Conservation (phyloP, 1,140 invertebrate species). For the Charaxes varanes region DNA sequence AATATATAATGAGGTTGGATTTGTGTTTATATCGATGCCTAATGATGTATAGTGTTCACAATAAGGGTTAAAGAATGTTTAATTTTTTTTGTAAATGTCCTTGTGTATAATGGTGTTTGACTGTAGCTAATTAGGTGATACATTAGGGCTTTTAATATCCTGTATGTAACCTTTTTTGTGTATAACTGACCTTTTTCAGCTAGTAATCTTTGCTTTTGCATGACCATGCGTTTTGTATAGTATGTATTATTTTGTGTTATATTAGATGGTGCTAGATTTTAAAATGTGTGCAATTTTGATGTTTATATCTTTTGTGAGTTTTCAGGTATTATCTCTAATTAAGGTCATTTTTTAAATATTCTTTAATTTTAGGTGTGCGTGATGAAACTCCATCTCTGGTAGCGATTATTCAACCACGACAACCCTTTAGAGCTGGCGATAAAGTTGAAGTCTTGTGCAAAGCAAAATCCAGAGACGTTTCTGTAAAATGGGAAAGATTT, state of each 20-base stretch:
- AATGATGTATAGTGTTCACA: no score
- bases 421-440: slow-evolving; percentile 80
- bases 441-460: slow-evolving; percentile 84
- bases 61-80: no score
- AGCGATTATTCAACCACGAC: slow-evolving; percentile 72
- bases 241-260: slow-evolving; percentile 2
- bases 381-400: slow-evolving; percentile 54
- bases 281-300: slow-evolving; percentile 2
- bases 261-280: neutral
- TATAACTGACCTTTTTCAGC: slow-evolving; percentile 8
- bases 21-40: no score
- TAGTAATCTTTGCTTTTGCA: slow-evolving; percentile 18
- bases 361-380: slow-evolving; percentile 52
- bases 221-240: slow-evolving; percentile 11
- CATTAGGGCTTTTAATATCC: no score
- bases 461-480: slow-evolving; percentile 73
- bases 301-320: slow-evolving; percentile 3
- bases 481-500: slow-evolving; percentile 75
- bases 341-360: no score
- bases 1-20: no score
- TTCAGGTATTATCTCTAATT: slow-evolving; percentile 5
- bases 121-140: no score
- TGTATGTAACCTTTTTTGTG: neutral
- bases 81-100: no score
- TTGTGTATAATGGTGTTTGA: no score